Conservation (phyloP, 1,140 invertebrate species). For the Coelopa frigida region DNA sequence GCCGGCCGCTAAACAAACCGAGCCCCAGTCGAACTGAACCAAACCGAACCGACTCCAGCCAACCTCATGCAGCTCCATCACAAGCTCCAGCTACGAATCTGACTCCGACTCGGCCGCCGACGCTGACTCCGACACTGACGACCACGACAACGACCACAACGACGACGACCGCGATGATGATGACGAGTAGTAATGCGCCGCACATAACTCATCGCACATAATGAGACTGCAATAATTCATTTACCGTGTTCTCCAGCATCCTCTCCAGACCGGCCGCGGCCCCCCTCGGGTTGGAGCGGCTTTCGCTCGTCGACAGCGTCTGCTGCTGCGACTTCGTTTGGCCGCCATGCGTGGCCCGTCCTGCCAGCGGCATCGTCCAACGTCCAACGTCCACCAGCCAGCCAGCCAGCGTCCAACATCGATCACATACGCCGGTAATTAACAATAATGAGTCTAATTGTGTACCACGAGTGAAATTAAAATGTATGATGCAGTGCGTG, state of each 20-base stretch:
- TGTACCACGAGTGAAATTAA: constrained; percentile 40
- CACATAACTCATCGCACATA: constrained; percentile 46
- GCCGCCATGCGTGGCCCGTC: neutral
- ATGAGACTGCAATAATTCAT: constrained; percentile 46
- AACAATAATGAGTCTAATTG: constrained; percentile 45
- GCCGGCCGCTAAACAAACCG: too few species aligned
- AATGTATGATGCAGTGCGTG: constrained; percentile 46
- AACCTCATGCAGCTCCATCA: neutral
- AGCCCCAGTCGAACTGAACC: too few species aligned
- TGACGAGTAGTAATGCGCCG: constrained; percentile 40
- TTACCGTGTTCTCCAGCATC: constrained; percentile 4
- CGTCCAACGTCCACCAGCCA: too few species aligned
- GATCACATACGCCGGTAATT: constrained; percentile 40
- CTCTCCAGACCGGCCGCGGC: constrained; percentile 2
- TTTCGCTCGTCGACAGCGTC: neutral
- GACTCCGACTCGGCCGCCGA: too few species aligned
- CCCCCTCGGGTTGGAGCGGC: neutral
- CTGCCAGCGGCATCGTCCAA: too few species aligned
- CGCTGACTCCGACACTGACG: too few species aligned
- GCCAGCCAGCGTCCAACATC: too few species aligned
- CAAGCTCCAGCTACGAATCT: neutral
- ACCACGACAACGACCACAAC: too few species aligned
- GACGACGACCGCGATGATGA: constrained; percentile 1
- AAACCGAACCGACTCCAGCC: too few species aligned
- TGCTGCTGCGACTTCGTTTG: neutral